Evolutionary conservation across 2,797 vertebrate genomes (phyloP).

Genomic region (Acridotheres tristis): DNA sequence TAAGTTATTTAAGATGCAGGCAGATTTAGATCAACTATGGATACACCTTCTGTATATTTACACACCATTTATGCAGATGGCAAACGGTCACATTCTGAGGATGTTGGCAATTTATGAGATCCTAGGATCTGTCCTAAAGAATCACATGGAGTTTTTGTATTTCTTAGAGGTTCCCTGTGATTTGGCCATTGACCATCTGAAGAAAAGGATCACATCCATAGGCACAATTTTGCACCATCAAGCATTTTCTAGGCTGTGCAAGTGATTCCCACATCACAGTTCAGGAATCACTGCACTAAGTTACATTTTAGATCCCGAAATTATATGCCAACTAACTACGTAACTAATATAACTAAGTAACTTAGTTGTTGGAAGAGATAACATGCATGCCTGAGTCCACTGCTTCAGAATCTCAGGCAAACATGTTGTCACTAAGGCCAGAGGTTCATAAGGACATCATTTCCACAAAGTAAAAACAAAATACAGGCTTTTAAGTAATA

Average conservation of each 20-base stretch:
- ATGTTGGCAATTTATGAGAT: not conserved
- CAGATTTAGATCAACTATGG: not conserved
- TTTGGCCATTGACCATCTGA: rapidly evolving
- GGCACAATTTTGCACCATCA: rapidly evolving
- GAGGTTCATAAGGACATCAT: not conserved
- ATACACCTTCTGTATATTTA: not conserved
- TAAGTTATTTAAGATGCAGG: not conserved
- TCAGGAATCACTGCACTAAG: not conserved
- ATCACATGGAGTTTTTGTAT: not conserved
- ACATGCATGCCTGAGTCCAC: not conserved
- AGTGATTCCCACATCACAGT: not conserved
- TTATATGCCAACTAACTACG: not conserved
- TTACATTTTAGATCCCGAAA: not conserved
- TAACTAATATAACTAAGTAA: not conserved
- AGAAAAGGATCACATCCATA: not conserved
- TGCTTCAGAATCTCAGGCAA: not conserved
- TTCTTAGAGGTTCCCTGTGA: not conserved
- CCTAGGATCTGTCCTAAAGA: not conserved
- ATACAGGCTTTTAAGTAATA: not conserved
- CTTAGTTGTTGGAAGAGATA: not conserved
- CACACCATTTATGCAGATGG: not conserved
- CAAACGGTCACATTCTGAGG: not conserved
- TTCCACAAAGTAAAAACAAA: not conserved
- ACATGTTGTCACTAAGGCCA: not conserved
- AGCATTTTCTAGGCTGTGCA: not conserved